Base-by-base conservation (phyloP, 2,797 vertebrate species). In the Amazonetta brasiliensis region DNA sequence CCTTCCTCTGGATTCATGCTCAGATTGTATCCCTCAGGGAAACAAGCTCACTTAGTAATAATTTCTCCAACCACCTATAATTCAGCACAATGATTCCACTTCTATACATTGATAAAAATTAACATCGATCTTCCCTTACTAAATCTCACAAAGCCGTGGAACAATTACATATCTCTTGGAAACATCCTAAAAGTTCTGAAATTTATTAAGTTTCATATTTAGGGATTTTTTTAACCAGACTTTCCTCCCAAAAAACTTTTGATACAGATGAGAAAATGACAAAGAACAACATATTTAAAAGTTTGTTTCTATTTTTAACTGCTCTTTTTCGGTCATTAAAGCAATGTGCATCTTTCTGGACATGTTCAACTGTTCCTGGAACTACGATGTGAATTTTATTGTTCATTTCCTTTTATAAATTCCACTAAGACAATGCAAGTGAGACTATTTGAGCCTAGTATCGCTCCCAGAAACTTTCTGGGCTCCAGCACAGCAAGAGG, bases 301-400 rank as follows among this genome's bases (percentile, higher is more conserved):
- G 59, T 33, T 73, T 44, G 28, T 78, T 59, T 22, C 48, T 41
- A 9, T 37, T 54, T 59, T 58, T 35, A 55, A 56, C 35, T 25
- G 23, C 25, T 26, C 12, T 1, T 31, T 37, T 76, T 62, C 41
- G 20, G 28, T 28, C 46, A 44, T 30, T 69, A 6, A 60, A 62
- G 54, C n/a, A 11, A 0, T 0, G 20, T 10, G 64, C 63, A 72
- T 21, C 81, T 26, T 58, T 55, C 56, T 2, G 0, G 26, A 3
- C 8, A 3, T 0, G 3, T 17, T 19, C 75, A 82, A 35, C 71
- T 9, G 8, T 17, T 54, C 41, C 82, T 75, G 58, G 72, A 74
- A 55, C 54, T 26, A 1, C 2, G 25, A 60, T 1, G 4, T 4
- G 54, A 62, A n/a, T 77, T 89, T 91, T 48, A 37, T 30, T 68